Percentiles rank a stretch among this genome's conserved stretches.
Conservation (phyloP, 2,797 vertebrate genomes). For the Phylloscopus collybita region DNA sequence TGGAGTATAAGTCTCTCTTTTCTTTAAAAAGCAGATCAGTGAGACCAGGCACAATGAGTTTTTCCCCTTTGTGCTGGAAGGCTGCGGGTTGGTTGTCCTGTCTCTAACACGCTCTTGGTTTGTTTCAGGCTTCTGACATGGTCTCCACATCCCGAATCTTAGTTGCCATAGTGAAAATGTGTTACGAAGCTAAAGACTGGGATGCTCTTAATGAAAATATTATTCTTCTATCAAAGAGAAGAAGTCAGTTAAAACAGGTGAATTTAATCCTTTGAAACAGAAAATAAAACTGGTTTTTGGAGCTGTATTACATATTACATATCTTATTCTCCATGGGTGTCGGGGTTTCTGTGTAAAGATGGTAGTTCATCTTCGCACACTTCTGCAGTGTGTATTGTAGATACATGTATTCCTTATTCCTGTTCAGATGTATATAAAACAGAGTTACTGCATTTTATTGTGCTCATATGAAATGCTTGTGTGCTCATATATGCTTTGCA, state of each 20-base stretch:
- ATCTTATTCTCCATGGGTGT: not conserved
- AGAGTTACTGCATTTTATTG: not conserved
- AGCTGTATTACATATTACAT: accelerated
- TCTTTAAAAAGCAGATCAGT: not conserved
- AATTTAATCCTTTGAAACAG: conserved; percentile 30
- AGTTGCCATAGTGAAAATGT: conserved; percentile 96
- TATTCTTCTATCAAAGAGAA: conserved; percentile 94
- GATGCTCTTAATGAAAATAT: conserved; percentile 97
- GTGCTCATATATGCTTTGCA: not conserved
- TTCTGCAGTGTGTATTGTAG: not conserved
- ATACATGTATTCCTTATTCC: not conserved
- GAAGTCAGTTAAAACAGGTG: conserved; percentile 98
- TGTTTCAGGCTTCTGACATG: conserved; percentile 94
- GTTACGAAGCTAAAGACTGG: conserved; percentile 96
- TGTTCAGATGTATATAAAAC: not conserved
- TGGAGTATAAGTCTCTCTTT: not conserved
- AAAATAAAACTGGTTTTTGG: not conserved
- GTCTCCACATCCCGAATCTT: conserved; percentile 96
- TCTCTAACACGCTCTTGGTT: not conserved
- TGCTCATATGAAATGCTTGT: not conserved
- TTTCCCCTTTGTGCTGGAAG: not conserved
- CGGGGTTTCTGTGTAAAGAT: not conserved
- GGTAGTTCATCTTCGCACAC: not conserved
- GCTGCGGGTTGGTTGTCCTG: not conserved
- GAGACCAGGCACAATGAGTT: not conserved